Percentiles rank a stretch among this genome's conserved stretches.
phyloP scores from a whole-genome alignment of 1,140 invertebrate species.

The Heliothis subflexa region DNA sequence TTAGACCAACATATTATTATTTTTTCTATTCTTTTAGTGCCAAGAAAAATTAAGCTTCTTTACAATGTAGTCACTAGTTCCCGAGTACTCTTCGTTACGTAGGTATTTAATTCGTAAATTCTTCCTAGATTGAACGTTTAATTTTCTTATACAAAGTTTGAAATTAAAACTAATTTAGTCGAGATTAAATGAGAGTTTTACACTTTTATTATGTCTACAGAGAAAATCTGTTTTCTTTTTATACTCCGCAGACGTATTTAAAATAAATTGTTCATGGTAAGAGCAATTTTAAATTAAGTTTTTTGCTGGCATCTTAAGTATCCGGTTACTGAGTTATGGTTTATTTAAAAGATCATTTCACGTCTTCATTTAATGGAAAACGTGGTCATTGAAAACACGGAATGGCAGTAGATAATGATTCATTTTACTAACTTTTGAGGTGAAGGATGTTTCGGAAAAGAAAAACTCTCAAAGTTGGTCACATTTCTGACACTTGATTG shows the following conservation, averaged over 20 bases:
- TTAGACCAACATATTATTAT: too few relatives aligned
- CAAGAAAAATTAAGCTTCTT: neutral
- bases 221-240: neutral
- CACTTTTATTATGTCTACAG: conserved; percentile 14
- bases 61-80: neutral
- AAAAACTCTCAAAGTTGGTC: too few relatives aligned
- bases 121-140: conserved; percentile 11
- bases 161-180: conserved; percentile 32
- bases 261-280: neutral
- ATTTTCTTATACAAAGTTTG: conserved; percentile 19
- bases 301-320: neutral
- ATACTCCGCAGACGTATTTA: conserved; percentile 5
- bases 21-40: too few relatives aligned
- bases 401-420: too few relatives aligned
- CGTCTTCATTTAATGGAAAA: too few relatives aligned
- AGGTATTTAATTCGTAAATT: conserved; percentile 24
- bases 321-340: neutral
- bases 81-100: neutral
- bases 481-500: too few relatives aligned
- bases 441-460: too few relatives aligned
- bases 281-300: neutral
- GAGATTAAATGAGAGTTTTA: conserved; percentile 14
- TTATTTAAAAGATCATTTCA: too few relatives aligned
- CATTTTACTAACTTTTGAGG: too few relatives aligned
- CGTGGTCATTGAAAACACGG: too few relatives aligned